phyloP scores from a whole-genome alignment of 2,888 invertebrate species.

The Metacarcinus magister region DNA sequence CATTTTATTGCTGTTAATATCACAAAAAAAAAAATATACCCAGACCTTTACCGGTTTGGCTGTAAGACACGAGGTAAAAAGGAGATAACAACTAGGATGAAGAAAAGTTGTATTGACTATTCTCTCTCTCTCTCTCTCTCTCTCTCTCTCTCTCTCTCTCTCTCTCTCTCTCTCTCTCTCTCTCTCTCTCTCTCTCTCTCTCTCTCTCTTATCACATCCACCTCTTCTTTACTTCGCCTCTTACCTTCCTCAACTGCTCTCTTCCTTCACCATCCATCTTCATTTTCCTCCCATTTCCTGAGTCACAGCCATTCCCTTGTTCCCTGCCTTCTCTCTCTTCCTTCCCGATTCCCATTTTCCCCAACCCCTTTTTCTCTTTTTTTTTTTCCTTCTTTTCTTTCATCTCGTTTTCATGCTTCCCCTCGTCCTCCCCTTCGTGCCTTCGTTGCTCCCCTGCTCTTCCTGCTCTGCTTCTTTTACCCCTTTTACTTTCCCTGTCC shows the following conservation, averaged over 20 bases:
- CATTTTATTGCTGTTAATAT: not conserved
- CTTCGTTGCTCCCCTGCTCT: not conserved
- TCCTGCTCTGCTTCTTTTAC: not conserved
- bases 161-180: not conserved
- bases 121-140: constrained; percentile 47
- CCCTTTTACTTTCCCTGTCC: not conserved
- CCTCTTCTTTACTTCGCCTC: not conserved
- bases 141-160: constrained; percentile 44
- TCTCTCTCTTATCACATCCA: not conserved
- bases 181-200: constrained; percentile 18
- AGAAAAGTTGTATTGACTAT: not conserved
- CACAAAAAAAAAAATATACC: not conserved
- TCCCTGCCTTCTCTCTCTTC: constrained; percentile 11
- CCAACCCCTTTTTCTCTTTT: not conserved
- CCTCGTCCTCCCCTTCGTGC: not conserved
- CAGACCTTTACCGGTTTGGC: no score
- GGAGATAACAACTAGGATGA: not conserved
- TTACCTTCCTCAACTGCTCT: not conserved
- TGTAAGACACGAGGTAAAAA: not conserved
- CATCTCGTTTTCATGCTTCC: constrained; percentile 11
- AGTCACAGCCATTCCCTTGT: not conserved
- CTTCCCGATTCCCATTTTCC: not conserved
- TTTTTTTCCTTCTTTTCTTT: not conserved
- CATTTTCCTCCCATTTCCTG: constrained; percentile 36
- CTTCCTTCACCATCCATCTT: constrained; percentile 45